A percentile compares a stretch with the other conserved stretches of the same genome.
Conservation (phyloP, 2,113 vertebrate genomes). For the Amazona vittata region DNA sequence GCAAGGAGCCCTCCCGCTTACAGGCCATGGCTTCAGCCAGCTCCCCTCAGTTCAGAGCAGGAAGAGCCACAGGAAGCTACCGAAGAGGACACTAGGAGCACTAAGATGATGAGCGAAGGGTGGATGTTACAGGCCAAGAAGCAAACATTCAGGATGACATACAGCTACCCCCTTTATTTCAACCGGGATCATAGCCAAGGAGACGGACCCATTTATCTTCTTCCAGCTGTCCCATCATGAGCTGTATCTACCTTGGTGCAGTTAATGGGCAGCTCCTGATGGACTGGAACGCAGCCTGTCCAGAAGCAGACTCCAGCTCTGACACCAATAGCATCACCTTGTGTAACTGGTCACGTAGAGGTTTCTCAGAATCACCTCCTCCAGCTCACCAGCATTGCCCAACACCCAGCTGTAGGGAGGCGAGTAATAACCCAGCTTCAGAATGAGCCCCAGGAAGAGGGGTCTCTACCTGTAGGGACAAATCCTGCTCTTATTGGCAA, state of each 20-base stretch:
- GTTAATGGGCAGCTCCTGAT: neutral
- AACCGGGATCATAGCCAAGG: neutral
- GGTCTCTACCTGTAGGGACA: constrained; percentile 21
- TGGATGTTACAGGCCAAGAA: neutral
- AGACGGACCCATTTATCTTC: neutral
- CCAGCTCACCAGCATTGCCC: neutral
- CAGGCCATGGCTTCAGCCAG: neutral
- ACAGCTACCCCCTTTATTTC: neutral
- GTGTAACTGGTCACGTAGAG: neutral
- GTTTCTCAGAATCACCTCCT: neutral
- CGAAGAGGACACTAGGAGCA: neutral
- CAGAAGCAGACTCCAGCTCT: neutral
- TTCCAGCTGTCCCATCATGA: neutral
- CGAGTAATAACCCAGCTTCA: neutral
- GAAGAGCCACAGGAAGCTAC: neutral
- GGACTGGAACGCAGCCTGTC: neutral
- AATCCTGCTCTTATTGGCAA: constrained; percentile 7
- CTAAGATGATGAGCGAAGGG: neutral
- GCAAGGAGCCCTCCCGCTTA: neutral
- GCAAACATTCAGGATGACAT: neutral
- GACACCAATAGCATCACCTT: neutral
- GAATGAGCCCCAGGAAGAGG: neutral
- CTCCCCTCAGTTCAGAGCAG: neutral
- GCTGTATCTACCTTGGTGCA: neutral
- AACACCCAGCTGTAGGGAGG: neutral